Evolutionary conservation across 2,797 vertebrate species (phyloP).

Genomic region (Gastrophryne carolinensis): DNA sequence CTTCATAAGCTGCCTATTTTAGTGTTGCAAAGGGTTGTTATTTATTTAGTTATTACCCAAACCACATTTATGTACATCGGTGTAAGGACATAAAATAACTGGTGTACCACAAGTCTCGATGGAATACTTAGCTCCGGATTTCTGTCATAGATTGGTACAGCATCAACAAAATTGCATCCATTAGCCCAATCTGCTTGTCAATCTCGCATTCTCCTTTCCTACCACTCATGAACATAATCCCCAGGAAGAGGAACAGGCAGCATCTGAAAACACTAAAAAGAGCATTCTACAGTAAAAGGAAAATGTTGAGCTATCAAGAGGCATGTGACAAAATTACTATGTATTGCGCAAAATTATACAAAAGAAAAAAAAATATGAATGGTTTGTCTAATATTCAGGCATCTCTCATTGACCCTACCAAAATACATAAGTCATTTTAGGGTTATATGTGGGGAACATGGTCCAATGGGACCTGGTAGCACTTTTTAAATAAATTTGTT

Average conservation of each 20-base stretch:
- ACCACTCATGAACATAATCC: neutral
- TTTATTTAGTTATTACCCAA: neutral
- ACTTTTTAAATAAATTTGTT: slow-evolving; percentile 1
- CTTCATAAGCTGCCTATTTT: too few relatives aligned
- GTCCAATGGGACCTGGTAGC: neutral
- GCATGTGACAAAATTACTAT: too few relatives aligned
- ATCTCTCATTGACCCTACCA: neutral
- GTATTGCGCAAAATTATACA: too few relatives aligned
- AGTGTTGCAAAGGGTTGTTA: too few relatives aligned
- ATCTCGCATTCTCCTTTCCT: neutral
- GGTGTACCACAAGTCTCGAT: neutral
- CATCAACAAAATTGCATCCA: neutral
- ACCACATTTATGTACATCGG: neutral
- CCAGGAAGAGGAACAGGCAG: neutral
- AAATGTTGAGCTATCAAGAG: too few relatives aligned
- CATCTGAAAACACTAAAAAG: neutral
- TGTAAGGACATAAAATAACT: neutral
- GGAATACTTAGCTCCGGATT: too few relatives aligned
- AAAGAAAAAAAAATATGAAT: too few relatives aligned
- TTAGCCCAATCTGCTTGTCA: neutral
- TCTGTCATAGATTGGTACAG: neutral
- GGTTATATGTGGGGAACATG: neutral
- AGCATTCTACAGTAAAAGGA: too few relatives aligned
- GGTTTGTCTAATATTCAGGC: too few relatives aligned
- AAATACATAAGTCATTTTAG: neutral